Evolutionary conservation across 2,888 invertebrate genomes (phyloP).

Genomic region (Molorchus minor): DNA sequence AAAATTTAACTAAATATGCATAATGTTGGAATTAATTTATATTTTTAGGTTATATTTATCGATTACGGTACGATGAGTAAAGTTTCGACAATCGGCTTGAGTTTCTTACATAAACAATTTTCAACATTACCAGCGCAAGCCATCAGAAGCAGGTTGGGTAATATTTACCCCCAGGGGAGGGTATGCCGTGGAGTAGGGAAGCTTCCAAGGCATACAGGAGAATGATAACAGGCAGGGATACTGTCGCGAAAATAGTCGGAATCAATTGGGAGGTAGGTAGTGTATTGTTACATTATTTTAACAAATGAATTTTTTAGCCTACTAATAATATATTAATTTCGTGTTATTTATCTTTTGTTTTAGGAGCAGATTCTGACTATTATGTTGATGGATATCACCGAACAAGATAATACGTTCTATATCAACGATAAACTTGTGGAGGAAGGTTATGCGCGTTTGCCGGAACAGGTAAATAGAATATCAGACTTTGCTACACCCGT

Average conservation of each 20-base stretch:
- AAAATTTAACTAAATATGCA: conserved; percentile 22
- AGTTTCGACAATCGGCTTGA: conserved; percentile 53
- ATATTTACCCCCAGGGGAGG: conserved; percentile 61
- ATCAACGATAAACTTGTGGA: conserved; percentile 64
- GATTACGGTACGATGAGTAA: conserved; percentile 69
- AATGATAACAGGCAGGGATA: conserved; percentile 56
- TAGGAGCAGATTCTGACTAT: conserved; percentile 51
- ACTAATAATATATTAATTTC: not conserved
- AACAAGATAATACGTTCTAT: conserved; percentile 62
- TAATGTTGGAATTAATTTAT: not conserved
- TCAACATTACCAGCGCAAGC: conserved; percentile 65
- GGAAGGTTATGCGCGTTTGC: conserved; percentile 63
- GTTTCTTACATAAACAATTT: conserved; percentile 62
- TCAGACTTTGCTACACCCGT: conserved; percentile 7
- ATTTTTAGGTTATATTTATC: conserved; percentile 65
- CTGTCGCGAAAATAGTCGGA: conserved; percentile 60
- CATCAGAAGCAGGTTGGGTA: conserved; percentile 65
- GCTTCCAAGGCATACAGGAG: conserved; percentile 61
- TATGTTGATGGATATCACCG: conserved; percentile 66
- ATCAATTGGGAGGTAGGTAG: conserved; percentile 50
- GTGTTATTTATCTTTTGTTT: conserved; percentile 32
- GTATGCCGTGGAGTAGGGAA: conserved; percentile 64
- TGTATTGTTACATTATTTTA: not conserved
- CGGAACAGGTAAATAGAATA: conserved; percentile 50
- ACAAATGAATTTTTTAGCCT: not conserved